phyloP scores from a whole-genome alignment of 2,113 vertebrate species.

The Anthoscopus minutus region DNA sequence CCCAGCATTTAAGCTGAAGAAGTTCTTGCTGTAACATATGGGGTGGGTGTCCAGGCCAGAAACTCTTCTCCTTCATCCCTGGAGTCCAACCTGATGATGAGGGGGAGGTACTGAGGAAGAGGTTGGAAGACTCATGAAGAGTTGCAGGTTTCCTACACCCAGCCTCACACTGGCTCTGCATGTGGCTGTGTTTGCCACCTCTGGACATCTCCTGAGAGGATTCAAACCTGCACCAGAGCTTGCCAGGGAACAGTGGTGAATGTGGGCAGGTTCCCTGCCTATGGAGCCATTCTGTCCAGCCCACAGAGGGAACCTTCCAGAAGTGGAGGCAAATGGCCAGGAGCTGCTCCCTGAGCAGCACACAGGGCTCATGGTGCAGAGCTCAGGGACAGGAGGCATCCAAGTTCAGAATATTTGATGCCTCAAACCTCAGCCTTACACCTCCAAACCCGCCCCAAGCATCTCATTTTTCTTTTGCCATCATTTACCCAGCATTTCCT shows the following conservation, averaged over 20 bases:
- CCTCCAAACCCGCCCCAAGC: neutral
- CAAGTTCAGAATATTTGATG: neutral
- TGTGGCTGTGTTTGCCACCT: neutral
- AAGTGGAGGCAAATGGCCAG: fast-evolving
- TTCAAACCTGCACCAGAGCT: neutral
- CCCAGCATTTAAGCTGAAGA: neutral
- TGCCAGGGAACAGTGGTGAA: neutral
- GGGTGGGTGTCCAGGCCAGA: neutral
- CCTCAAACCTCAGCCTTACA: neutral
- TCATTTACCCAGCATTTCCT: neutral
- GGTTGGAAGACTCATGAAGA: neutral
- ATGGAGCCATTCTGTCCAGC: fast-evolving
- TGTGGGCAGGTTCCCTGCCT: fast-evolving
- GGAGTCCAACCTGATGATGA: neutral
- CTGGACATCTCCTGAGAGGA: neutral
- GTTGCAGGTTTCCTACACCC: fast-evolving
- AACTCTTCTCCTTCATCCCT: neutral
- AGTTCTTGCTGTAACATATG: neutral
- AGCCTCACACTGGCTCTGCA: neutral
- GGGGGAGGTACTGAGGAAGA: neutral
- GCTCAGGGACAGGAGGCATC: neutral
- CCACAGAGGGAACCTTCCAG: neutral
- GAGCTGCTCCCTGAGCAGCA: neutral
- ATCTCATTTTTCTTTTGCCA: neutral
- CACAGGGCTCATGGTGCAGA: neutral